Evolutionary conservation across 2,797 vertebrate genomes (phyloP), one percentile per base, ranked within the genome.

Genomic region (Pteropus rufus): DNA sequence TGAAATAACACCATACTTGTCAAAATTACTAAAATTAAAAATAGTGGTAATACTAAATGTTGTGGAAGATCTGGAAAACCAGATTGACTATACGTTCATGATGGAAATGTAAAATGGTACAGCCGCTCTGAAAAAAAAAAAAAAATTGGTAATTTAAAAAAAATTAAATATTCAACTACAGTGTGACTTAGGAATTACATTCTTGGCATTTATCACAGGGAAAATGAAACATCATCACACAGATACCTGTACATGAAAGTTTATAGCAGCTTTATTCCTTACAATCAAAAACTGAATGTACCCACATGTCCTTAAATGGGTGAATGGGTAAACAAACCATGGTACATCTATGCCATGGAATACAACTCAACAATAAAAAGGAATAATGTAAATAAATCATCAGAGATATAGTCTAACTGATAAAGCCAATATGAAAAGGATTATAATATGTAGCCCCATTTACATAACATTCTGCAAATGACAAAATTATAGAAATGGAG

Each of bases 131-230:
- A 75, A 75, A 67, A 73, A 67, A 67, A n/a, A 73, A 67, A 36
- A 36, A 52, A 76, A 83, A 70, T 95, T 60, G 41, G 58, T 41
- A 81, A 52, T 95, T 95, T 92, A 36, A 36, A 73, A 52, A 94
- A 82, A 67, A 77, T 62, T 77, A 62, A 89, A 44, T 54, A 77
- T 83, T 60, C 31, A 77, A 76, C 34, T 89, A 70, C 67, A 46
- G 34, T 77, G 54, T 23, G 15, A 64, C 36, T 39, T 64, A 77
- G 54, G 46, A 92, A 67, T 80, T 64, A 85, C 5, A 39, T 84
- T 89, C 26, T 84, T 79, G 79, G 64, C 85, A 89, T 72, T 93
- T 89, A 52, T 93, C 65, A 67, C 65, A 79, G 64, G 65, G 91
- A 95, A 95, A 90, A 52, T 70, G 56, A 80, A 64, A 87, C 49